Percentiles rank a stretch among this genome's conserved stretches.
Conservation (phyloP, 2,797 vertebrate species). For the Amblyraja radiata region DNA sequence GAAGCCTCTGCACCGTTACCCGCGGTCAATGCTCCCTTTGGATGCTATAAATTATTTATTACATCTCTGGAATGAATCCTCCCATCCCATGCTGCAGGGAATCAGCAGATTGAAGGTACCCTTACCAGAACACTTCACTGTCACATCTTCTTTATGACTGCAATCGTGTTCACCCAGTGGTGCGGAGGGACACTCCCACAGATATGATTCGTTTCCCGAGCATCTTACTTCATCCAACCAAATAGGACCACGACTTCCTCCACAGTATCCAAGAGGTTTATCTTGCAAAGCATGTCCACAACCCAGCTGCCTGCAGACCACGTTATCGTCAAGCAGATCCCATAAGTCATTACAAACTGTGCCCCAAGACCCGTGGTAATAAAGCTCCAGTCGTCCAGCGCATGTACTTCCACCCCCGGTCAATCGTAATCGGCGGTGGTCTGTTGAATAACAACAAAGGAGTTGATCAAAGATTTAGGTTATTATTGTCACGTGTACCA, state of each 20-base stretch:
- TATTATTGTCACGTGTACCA: too few species aligned
- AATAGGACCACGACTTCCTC: neutral
- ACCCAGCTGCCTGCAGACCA: neutral
- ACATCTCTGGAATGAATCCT: neutral
- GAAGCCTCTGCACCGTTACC: too few species aligned
- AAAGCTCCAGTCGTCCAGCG: neutral
- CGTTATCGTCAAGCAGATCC: neutral
- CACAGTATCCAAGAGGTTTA: neutral
- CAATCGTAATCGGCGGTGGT: neutral
- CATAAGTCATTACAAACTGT: constrained; percentile 4
- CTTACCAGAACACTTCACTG: neutral
- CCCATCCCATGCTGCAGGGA: neutral
- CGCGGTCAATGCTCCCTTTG: too few species aligned
- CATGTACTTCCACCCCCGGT: neutral
- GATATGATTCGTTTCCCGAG: neutral
- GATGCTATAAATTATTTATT: neutral
- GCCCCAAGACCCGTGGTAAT: neutral
- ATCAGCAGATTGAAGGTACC: too few species aligned
- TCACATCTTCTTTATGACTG: neutral
- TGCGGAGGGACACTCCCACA: neutral
- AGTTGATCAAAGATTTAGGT: neutral
- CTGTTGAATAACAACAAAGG: neutral
- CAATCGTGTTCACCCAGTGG: neutral
- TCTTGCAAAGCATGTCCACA: neutral
- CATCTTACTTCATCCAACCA: constrained; percentile 27